These are phyloP conservation scores for Chloropsis cyanopogon DNA, from an alignment of 2,113 vertebrate species.

Conservation along the genomic window DNA sequence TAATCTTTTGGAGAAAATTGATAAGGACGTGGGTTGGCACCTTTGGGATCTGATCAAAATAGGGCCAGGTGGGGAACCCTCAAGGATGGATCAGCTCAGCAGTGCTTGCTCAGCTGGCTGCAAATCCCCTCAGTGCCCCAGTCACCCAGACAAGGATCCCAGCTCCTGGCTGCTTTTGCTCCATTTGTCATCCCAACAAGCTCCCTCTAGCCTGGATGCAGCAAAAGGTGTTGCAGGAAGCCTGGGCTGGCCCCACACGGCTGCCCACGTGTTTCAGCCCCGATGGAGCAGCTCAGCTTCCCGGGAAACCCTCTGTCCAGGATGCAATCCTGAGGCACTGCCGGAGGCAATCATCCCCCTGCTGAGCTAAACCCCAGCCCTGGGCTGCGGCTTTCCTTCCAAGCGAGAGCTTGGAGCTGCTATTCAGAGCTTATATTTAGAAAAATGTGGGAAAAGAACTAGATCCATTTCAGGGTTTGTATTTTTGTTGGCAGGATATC, in stretches of 20 bases:
- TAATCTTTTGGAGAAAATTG: background rate
- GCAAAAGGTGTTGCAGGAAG: background rate
- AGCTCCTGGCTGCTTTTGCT: background rate
- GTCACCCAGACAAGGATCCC: background rate
- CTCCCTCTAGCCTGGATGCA: background rate
- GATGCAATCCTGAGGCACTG: background rate
- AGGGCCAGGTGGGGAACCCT: rapidly evolving
- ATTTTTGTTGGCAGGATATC: slow-evolving; percentile 69
- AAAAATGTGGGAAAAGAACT: slow-evolving; percentile 67
- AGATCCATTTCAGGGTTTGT: slow-evolving; percentile 61
- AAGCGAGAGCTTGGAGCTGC: slow-evolving; percentile 15
- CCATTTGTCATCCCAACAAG: background rate
- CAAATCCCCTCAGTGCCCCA: background rate
- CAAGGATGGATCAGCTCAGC: background rate
- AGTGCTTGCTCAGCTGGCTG: background rate
- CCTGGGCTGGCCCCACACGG: background rate
- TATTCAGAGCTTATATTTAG: slow-evolving; percentile 62
- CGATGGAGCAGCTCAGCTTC: background rate
- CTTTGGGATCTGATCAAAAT: background rate
- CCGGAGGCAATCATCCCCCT: background rate
- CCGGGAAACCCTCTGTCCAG: background rate
- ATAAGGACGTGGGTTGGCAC: background rate
- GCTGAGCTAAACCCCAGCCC: background rate
- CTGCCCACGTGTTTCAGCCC: background rate
- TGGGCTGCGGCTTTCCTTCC: slow-evolving; percentile 11